These are phyloP conservation scores for Sebastolobus alascanus DNA, from an alignment of 2,797 vertebrate species.

Conservation along the genomic window DNA sequence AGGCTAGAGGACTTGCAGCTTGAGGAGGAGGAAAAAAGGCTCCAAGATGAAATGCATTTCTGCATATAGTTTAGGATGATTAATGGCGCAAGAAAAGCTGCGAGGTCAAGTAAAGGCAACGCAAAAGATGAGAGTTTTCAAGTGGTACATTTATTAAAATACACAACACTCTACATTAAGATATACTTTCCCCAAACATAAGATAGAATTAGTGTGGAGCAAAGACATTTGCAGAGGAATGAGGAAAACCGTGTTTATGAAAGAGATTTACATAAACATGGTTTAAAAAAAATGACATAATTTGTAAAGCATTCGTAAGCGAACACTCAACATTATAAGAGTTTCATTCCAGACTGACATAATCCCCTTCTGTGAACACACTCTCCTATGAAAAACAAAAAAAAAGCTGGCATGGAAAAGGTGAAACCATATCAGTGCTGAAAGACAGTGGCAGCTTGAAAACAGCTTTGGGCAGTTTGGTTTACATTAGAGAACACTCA, in stretches of 20 bases:
- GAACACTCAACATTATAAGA: conserved; percentile 31
- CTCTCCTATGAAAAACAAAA: not conserved
- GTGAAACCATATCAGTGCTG: conserved; percentile 53
- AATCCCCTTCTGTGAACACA: conserved; percentile 34
- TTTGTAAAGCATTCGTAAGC: conserved; percentile 32
- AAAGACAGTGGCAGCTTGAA: conserved; percentile 66
- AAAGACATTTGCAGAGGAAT: conserved; percentile 55
- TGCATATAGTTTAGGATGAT: conserved; percentile 24
- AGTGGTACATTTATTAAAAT: conserved; percentile 84
- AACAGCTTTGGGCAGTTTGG: conserved; percentile 55
- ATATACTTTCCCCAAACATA: conserved; percentile 86
- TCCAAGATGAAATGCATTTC: conserved; percentile 22
- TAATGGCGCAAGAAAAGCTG: conserved; percentile 25
- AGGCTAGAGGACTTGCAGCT: conserved; percentile 80
- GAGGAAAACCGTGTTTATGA: conserved; percentile 57
- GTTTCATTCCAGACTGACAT: conserved; percentile 50
- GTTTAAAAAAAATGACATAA: conserved; percentile 19
- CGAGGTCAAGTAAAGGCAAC: conserved; percentile 46
- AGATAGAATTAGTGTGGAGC: conserved; percentile 81
- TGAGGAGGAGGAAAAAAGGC: conserved; percentile 29
- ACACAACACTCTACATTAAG: conserved; percentile 81
- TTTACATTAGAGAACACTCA: conserved; percentile 43
- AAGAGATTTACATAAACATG: conserved; percentile 38
- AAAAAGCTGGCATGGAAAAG: conserved; percentile 52
- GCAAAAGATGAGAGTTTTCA: conserved; percentile 63